Base-by-base conservation (phyloP, 1,140 invertebrate genomes). In the Melanaphis sacchari region DNA sequence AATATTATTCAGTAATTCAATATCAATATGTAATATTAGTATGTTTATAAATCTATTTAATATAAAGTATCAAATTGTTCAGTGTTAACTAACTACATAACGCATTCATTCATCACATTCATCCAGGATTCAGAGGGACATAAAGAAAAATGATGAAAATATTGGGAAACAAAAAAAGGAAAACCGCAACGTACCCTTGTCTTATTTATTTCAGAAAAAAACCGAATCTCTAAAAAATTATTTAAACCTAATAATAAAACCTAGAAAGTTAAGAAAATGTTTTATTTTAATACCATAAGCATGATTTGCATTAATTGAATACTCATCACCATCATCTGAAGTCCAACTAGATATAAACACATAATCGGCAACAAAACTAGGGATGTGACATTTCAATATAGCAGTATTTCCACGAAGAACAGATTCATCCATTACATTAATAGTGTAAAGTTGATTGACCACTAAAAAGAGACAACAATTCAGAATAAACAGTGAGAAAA, bases 301-400 rank as follows among this genome's bases (percentile, higher is more conserved):
- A 94, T 96, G 95, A 93, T 95, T 95, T 43, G 36, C 93, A 95
- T 94, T 96, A 96, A 95, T 97, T 96, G 95, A 97, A 96, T 95
- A 97, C 96, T 94, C 95, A 96, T 94, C 96, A 95, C 95, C 97
- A 76, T 91, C 97, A 94, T 97, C 97, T 95, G 97, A 97, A 94
- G 98, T 96, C 98, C 98, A 98, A 94, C 97, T 97, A 94, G 97
- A 96, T 94, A 98, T 97, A 94, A 96, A 96, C 94, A 98, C 97
- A 95, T 97, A 98, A 96, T 98, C 98, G 94, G 97, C 97, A 91
- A 98, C 98, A 96, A 98, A 98, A 95, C 97, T 98, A 94, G 98
- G 98, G 95, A 98, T 98, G 96, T 98, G 97, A 96, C 98, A 98
- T 96, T 98, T 98, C 94, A 98, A 96, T 95, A 98, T 97, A 94